These are phyloP conservation scores for Sinonovacula constricta DNA, from an alignment of 1,140 invertebrate genomes.

Conservation along the genomic window DNA sequence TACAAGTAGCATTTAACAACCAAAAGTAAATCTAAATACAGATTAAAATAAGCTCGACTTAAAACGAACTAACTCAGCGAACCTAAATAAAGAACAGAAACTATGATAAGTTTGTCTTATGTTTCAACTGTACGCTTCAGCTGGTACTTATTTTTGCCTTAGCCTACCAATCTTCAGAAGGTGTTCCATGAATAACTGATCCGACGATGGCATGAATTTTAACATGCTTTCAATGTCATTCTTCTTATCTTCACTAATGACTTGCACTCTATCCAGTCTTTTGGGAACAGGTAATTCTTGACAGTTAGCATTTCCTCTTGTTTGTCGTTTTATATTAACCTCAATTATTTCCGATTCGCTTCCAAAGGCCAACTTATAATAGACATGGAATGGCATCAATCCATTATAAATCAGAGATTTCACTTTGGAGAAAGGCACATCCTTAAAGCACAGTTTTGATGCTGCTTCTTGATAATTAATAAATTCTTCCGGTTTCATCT, in stretches of 20 bases:
- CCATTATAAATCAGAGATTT: not conserved
- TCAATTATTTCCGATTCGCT: not conserved
- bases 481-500: constrained; percentile 4
- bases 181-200: constrained; percentile 2
- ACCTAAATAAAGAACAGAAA: no score
- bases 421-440: constrained; percentile 9
- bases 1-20: no score
- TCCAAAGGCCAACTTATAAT: constrained; percentile 10
- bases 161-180: not conserved
- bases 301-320: not conserved
- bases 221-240: constrained; percentile 16
- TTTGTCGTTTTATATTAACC: not conserved
- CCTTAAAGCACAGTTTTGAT: not conserved
- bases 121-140: no score
- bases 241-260: constrained; percentile 9
- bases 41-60: no score
- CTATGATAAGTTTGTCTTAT: no score
- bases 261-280: not conserved
- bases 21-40: no score
- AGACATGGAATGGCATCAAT: constrained; percentile 1
- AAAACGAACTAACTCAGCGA: no score
- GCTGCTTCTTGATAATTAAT: constrained; percentile 4
- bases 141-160: no score
- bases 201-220: not conserved
- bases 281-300: not conserved